Evolutionary conservation across 2,113 vertebrate genomes (phyloP), one percentile per base, ranked within the genome.

Genomic region (Trogon surrucura): DNA sequence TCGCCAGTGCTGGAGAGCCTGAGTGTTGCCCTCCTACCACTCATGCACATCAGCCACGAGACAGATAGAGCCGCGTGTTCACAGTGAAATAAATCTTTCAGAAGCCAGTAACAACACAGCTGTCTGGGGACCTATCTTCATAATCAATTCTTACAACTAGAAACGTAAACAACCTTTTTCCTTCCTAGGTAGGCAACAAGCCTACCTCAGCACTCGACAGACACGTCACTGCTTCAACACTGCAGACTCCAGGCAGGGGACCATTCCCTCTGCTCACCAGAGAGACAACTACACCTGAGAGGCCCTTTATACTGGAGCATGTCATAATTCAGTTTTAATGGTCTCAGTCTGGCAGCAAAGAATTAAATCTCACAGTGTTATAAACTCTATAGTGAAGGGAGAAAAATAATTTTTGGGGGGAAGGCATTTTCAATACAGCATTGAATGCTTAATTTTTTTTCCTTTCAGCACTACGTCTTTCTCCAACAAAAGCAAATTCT

Each of bases 401-500:
- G 74, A 81, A 90, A 17, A 81, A 88, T 44, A 1, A n/a, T 70
- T 75, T 70, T 86, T 77, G 9, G 0, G 9, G 26, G 30, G 16
- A 81, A 92, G 56, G 77, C 41, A 79, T 85, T 94, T 93, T 93
- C 58, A 90, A 18, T 58, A 57, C 57, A 87, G 85, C 73, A 45
- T 62, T 82, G 83, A 96, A 96, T 56, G 85, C 61, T 95, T 96
- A 75, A 84, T 84, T 97, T 97, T 92, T 91, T 77, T 81, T 89
- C 96, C 88, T 94, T 93, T 94, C 95, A 95, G 88, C 73, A 77
- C 32, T 56, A 50, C 70, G 89, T 11, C 69, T 56, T 89, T 91
- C 48, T 94, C 69, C 70, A 93, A 96, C 86, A 96, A 95, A 95
- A 92, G 83, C 83, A 95, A 96, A 96, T 94, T 84, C 56, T 94